Base-by-base conservation (phyloP, 2,888 invertebrate species). In the Hydroisotoma schaefferi region DNA sequence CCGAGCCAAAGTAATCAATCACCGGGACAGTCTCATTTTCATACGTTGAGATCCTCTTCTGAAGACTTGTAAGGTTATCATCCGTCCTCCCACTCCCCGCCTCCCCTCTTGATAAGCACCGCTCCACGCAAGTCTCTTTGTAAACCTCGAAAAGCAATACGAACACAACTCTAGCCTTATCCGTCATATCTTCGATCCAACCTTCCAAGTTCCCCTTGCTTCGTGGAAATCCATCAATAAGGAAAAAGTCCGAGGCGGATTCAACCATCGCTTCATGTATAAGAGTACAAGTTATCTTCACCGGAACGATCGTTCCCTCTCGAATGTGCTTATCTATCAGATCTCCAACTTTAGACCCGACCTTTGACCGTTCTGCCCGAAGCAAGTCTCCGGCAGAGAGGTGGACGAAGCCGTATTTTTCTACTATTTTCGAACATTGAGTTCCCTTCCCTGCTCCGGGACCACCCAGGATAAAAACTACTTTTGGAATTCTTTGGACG, bases 401-500 rank as follows among this genome's bases (percentile, higher is more conserved):
- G 74, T 93, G 92, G 0, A 85, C 86, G 75, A 88, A 92, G 58
- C 27, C 37, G 38, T 33, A 61, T 20, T 53, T 26, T 52, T 52
- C 29, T 1, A 90, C 89, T 73, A 99, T 94, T 67, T 85, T 83
- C 27, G 84, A 80, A 77, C 98, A 98, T 76, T 97, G 90, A 0
- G 98, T 99, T 56, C 99, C 99, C 80, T 99, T 99, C 20, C 99
- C 99, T 69, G 93, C 86, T 37, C 99, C 94, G 15, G 99, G 99
- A 5, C 92, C 94, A 43, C 99, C 99, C 61, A 99, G 82, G 47
- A 99, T 93, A 78, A 99, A 99, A 43, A 98, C 86, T 57, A 99
- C 90, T 80, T 94, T 90, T 65, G 87, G 87, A 18, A 54, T 63
- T 46, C 28, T 38, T 26, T 8, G 33, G 15, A 10, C 33, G 8